Evolutionary conservation across 2,113 vertebrate species (phyloP).

Genomic region (Lota lota): DNA sequence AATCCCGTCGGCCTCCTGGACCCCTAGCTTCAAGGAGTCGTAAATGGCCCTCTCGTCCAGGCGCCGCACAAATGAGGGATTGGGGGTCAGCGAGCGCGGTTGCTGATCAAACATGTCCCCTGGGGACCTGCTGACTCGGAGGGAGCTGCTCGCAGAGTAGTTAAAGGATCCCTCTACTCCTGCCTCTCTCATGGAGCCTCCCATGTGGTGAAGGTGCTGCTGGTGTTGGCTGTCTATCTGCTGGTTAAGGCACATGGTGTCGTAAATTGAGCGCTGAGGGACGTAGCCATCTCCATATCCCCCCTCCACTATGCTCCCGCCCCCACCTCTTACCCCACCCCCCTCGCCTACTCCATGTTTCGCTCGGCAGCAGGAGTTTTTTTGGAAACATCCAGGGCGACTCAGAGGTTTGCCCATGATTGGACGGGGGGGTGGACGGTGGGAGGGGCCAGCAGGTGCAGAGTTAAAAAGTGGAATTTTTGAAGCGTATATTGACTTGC

Average conservation of each 20-base stretch:
- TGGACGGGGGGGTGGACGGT: conserved; percentile 43
- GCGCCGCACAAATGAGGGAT: conserved; percentile 75
- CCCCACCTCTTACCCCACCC: conserved; percentile 77
- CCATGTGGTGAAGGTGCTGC: conserved; percentile 48
- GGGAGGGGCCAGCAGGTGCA: conserved; percentile 55
- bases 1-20: conserved; percentile 75
- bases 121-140: conserved; percentile 67
- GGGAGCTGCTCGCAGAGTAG: conserved; percentile 61
- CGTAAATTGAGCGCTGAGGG: conserved; percentile 95
- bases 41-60: conserved; percentile 94
- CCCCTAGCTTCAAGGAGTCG: conserved; percentile 89
- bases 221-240: conserved; percentile 84
- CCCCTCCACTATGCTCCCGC: conserved; percentile 77
- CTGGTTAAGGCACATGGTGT: conserved; percentile 96
- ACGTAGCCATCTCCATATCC: conserved; percentile 95
- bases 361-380: conserved; percentile 91
- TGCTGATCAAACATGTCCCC: conserved; percentile 78
- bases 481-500: not conserved
- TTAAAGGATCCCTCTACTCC: conserved; percentile 71
- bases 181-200: conserved; percentile 78
- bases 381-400: conserved; percentile 92
- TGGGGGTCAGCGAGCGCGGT: conserved; percentile 79
- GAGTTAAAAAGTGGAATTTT: not conserved
- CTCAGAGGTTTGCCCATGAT: conserved; percentile 96
- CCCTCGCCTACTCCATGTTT: conserved; percentile 86